phyloP scores from a whole-genome alignment of 1,140 invertebrate species.

The Dolichoris vasculosae region DNA sequence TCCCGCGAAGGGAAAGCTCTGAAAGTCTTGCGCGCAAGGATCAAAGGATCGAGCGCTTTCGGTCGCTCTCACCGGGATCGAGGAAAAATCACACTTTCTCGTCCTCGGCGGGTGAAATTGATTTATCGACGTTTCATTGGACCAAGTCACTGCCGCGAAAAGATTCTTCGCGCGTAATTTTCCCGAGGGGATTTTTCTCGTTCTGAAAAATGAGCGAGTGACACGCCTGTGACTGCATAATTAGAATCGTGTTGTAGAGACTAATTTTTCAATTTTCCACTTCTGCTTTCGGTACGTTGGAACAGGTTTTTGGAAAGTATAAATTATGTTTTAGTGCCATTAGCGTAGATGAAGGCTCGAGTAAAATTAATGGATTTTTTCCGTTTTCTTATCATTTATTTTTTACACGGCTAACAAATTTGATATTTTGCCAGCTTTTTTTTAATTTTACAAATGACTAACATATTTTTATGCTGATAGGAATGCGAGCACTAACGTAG shows the following conservation, averaged over 20 bases:
- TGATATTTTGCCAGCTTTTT: background rate
- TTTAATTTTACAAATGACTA: background rate
- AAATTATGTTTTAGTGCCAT: slow-evolving; percentile 19
- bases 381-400: slow-evolving; percentile 13
- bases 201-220: background rate
- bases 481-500: background rate
- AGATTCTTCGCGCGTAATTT: background rate
- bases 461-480: background rate
- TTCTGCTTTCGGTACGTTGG: background rate
- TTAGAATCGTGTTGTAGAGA: background rate
- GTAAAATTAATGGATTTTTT: slow-evolving; percentile 18
- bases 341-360: background rate
- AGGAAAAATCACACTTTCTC: background rate
- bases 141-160: background rate
- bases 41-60: slow-evolving; percentile 7
- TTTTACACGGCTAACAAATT: slow-evolving; percentile 4
- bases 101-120: background rate
- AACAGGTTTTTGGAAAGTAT: slow-evolving; percentile 18
- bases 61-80: background rate
- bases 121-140: slow-evolving; percentile 35
- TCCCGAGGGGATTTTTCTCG: background rate
- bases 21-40: slow-evolving; percentile 1
- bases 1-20: background rate
- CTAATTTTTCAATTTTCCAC: slow-evolving; percentile 32
- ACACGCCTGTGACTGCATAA: slow-evolving; percentile 1